Conservation (phyloP, 2,113 vertebrate species). For the Lynx canadensis region DNA sequence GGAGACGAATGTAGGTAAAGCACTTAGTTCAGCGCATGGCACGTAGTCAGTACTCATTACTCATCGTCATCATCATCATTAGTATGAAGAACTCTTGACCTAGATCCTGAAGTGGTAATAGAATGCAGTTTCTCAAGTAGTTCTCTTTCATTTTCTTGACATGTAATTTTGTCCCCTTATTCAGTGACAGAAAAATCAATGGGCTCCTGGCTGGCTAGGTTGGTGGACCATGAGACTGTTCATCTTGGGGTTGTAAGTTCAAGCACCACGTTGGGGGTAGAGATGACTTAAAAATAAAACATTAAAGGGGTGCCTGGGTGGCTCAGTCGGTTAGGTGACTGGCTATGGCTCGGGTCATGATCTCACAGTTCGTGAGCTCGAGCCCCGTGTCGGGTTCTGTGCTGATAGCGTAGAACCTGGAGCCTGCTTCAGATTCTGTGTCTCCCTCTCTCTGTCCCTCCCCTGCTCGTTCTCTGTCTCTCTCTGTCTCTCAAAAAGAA, state of each 20-base stretch:
- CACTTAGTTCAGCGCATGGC: background rate
- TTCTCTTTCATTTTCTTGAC: background rate
- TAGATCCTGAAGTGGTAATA: background rate
- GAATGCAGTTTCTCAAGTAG: background rate
- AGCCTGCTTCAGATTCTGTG: too few relatives aligned
- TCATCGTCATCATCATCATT: too few relatives aligned
- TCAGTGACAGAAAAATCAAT: slow-evolving; percentile 23
- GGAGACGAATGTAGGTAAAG: background rate
- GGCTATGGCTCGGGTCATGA: too few relatives aligned
- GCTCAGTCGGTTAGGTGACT: too few relatives aligned
- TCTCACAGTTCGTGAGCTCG: too few relatives aligned
- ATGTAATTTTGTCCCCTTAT: background rate
- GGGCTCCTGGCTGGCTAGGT: background rate
- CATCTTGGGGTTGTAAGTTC: background rate
- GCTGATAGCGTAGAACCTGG: too few relatives aligned
- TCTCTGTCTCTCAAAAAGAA: too few relatives aligned
- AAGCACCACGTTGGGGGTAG: background rate
- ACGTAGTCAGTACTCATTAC: background rate
- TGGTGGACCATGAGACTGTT: background rate
- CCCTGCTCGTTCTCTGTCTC: too few relatives aligned
- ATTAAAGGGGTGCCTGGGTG: background rate
- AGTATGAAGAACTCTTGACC: background rate
- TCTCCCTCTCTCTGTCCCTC: too few relatives aligned
- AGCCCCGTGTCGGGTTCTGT: too few relatives aligned
- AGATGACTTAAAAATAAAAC: background rate